These are phyloP conservation scores for Vidua chalybeata DNA, from an alignment of 2,113 vertebrate genomes.

Conservation along the genomic window DNA sequence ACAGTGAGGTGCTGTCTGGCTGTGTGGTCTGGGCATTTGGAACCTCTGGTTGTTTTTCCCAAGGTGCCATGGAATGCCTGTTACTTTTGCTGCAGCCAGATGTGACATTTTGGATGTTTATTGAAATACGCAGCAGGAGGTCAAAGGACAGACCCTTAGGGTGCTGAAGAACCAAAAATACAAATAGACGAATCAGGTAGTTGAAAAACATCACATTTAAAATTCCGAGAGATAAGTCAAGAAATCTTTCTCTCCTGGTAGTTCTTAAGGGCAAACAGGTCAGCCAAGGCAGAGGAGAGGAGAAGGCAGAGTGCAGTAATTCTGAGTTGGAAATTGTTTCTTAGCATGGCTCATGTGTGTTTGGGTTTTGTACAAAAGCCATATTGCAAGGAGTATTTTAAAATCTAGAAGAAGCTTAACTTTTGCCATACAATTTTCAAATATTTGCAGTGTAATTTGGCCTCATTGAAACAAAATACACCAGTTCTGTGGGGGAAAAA, in stretches of 20 bases:
- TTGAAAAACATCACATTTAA: neutral
- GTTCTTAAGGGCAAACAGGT: neutral
- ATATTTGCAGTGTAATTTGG: neutral
- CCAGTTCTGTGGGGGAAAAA: neutral
- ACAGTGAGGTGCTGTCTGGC: neutral
- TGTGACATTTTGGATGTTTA: neutral
- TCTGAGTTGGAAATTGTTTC: neutral
- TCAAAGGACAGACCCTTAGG: neutral
- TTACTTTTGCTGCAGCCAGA: neutral
- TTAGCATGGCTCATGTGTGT: neutral
- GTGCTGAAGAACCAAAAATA: neutral
- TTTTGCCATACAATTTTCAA: neutral
- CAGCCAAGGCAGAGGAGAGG: neutral
- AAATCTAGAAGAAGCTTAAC: neutral
- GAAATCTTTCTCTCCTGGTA: neutral
- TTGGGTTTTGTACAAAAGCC: neutral
- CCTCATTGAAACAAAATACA: neutral
- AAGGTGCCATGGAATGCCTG: neutral
- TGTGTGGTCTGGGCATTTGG: neutral
- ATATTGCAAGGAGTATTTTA: neutral
- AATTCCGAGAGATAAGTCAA: neutral
- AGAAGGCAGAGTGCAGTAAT: neutral
- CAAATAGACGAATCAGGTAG: neutral
- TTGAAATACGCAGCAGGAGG: neutral
- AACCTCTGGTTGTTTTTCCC: neutral